Evolutionary conservation across 2,888 invertebrate species (phyloP).

Genomic region (Boloria selene): DNA sequence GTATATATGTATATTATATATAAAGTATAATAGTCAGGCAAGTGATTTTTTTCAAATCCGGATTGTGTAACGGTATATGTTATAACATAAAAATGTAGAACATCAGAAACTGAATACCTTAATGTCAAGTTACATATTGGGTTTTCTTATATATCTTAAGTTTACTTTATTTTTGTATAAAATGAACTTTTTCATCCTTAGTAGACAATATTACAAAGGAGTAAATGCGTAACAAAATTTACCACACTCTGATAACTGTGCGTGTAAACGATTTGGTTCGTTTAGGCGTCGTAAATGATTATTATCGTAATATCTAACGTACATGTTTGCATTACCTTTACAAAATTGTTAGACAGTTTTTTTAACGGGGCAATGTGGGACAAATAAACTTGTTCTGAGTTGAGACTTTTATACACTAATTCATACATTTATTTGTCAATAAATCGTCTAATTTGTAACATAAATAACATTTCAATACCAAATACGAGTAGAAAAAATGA

Average conservation of each 20-base stretch:
- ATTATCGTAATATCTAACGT: slow-evolving; percentile 25
- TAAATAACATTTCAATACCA: too few species aligned
- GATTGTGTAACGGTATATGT: too few species aligned
- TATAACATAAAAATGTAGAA: too few species aligned
- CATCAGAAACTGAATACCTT: too few species aligned
- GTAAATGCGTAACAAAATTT: slow-evolving; percentile 30
- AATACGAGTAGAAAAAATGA: not conserved
- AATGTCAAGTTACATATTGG: too few species aligned
- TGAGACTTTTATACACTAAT: not conserved
- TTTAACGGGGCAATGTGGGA: not conserved
- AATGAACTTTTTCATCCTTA: too few species aligned
- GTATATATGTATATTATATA: too few species aligned
- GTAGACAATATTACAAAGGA: slow-evolving; percentile 5
- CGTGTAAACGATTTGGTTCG: slow-evolving; percentile 32
- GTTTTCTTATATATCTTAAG: too few species aligned
- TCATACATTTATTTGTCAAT: not conserved
- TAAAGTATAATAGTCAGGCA: too few species aligned
- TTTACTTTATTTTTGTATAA: too few species aligned
- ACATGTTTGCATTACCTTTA: slow-evolving; percentile 21
- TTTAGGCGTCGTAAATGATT: slow-evolving; percentile 25
- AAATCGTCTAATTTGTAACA: too few species aligned
- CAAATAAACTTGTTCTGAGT: not conserved
- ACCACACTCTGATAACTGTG: slow-evolving; percentile 33
- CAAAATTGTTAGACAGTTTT: slow-evolving; percentile 14
- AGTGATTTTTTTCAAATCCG: too few species aligned